Evolutionary conservation across 1,140 invertebrate genomes (phyloP), one percentile per base, ranked within the genome.

Genomic region (Meloidogyne exigua): DNA sequence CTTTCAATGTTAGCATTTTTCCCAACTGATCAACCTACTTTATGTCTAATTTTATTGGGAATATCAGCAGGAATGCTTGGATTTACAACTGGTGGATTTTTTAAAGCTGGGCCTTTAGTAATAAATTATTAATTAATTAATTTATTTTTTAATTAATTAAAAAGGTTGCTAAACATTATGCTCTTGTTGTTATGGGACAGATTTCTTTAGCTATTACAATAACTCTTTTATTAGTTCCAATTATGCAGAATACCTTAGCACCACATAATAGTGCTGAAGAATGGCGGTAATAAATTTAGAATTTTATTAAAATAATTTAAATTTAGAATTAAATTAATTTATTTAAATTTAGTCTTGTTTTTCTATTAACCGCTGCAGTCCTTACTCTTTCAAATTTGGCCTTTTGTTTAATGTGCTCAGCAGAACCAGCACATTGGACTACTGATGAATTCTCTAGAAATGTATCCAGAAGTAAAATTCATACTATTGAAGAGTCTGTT

Each of bases 81-180:
- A 57, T 85, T 82, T 49, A 84, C 84, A 12, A 86, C 84, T 9
- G 84, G 84, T 42, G 84, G 84, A 66, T 86, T 86, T 80, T 86
- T 88, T 79, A 86, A 86, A 75, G 82, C 85, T 68, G 80, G 82
- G n/a, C 81, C 66, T 13, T 68, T 75, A n/a, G 49, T 57, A 57
- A 57, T 18, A 4, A 66, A 66, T 66, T 64, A 5, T 11, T 18
- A 23, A 18, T 28, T 28, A 67, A 7, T 44, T 32, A 28, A 28
- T 71, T 63, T 71, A 11, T 15, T 23, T 26, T 44, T 63, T 26
- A 18, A 10, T 71, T 36, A 63, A 23, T 7, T 62, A n/a, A 18
- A 82, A 78, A 87, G 32, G 78, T 86, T 63, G 80, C 84, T 5
- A 88, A 84, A 49, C 84, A 86, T 42, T 86, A 86, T 79, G 81